Conservation (phyloP, 2,888 invertebrate species). For the Subacronicta megacephala region DNA sequence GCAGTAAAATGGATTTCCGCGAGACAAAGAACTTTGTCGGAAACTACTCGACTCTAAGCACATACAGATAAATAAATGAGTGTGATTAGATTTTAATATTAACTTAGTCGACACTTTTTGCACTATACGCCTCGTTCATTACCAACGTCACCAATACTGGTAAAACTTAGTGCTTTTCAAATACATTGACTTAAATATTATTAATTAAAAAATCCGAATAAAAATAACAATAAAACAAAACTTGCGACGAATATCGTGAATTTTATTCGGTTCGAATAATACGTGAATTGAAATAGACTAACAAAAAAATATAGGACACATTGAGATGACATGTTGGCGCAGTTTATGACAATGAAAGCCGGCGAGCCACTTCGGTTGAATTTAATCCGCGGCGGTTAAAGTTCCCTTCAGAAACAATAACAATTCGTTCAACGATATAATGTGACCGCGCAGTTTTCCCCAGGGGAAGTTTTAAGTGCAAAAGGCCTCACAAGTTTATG, state of each 20-base stretch:
- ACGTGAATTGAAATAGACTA: slow-evolving; percentile 49
- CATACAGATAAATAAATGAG: slow-evolving; percentile 49
- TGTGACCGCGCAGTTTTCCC: slow-evolving; percentile 76
- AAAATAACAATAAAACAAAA: slow-evolving; percentile 42
- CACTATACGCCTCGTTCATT: background rate
- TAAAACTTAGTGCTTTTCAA: too few relatives aligned
- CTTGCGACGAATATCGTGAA: slow-evolving; percentile 23
- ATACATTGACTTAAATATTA: too few relatives aligned
- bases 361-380: slow-evolving; percentile 67
- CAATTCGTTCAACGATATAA: slow-evolving; percentile 79
- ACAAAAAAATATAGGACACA: slow-evolving; percentile 55
- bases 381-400: slow-evolving; percentile 75
- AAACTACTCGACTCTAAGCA: slow-evolving; percentile 48
- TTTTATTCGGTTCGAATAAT: slow-evolving; percentile 47
- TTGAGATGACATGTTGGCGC: slow-evolving; percentile 59
- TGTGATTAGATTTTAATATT: slow-evolving; percentile 57
- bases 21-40: slow-evolving; percentile 58
- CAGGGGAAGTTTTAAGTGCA: slow-evolving; percentile 80
- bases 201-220: slow-evolving; percentile 39
- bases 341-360: slow-evolving; percentile 64
- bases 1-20: slow-evolving; percentile 56
- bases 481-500: slow-evolving; percentile 82
- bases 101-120: slow-evolving; percentile 19
- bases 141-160: background rate
- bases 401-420: slow-evolving; percentile 82